Base-by-base conservation (phyloP, 2,113 vertebrate genomes). In the Pyxicephalus adspersus region DNA sequence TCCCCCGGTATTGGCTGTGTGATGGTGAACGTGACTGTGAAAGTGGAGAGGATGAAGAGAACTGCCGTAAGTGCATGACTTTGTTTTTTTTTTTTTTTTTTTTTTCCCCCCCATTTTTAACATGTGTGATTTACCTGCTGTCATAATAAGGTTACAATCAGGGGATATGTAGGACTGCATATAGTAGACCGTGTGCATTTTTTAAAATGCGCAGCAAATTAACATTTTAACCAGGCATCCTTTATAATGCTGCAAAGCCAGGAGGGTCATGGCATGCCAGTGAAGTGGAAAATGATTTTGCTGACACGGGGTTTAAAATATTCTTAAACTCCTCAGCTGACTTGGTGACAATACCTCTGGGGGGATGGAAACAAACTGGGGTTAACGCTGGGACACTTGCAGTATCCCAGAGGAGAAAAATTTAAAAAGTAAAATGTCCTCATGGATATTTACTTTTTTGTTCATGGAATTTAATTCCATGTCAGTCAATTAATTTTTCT, bases 21-120 rank as follows among this genome's bases (percentile, higher is more conserved):
- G 98, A 99, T 84, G 95, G 96, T 72, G 96, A 99, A 89, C 94
- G 87, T 85, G 98, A 99, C 90, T 99, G 98, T 86, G 95, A 96
- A 90, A 95, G 91, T 83, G 97, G 93, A 80, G 95, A 96, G 89
- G 98, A 99, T 83, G 98, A 99, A 89, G 87, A 94, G 79, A 94
- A 93, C 90, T 99, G 98, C 91, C 96, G 98, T 98, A 93, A 89
- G 96, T 90, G 6, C 54, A 19, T 7, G n/a, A 58, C 20, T 26
- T 4, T 45, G 34, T n/a, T n/a, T n/a, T n/a, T n/a, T n/a, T n/a
- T n/a, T n/a, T n/a, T n/a, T n/a, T n/a, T n/a, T n/a, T n/a, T n/a
- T n/a, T n/a, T n/a, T n/a, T n/a, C n/a, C n/a, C n/a, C n/a, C n/a
- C n/a, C n/a, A n/a, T n/a, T n/a, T n/a, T n/a, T n/a, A n/a, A n/a